Base-by-base conservation (phyloP, 2,797 vertebrate genomes). In the Chiloscyllium punctatum region DNA sequence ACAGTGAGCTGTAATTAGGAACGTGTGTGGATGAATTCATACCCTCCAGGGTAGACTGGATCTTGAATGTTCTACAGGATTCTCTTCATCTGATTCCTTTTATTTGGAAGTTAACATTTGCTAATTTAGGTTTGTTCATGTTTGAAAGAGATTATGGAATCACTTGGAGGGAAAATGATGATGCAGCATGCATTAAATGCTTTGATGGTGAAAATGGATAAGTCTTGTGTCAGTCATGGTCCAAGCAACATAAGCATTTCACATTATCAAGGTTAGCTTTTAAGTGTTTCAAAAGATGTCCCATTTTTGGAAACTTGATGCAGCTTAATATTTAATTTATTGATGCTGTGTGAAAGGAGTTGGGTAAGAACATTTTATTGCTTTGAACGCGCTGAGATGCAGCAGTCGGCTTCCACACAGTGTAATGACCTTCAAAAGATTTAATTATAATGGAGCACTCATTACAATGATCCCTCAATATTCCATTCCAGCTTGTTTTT, bases 381-480 rank as follows among this genome's bases (percentile, higher is more conserved):
- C 33, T 66, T 69, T 27, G 42, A 51, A 94, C 48, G 21, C 68
- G 11, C 37, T 51, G 27, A 94, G 69, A 74, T 33, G 69, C 42
- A 33, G 23, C 94, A 94, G 48, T 72, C 4, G 74, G 42, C 42
- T 21, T 51, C 48, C 48, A 74, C 42, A 18, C 27, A 18, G 42
- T 48, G 42, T 74, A 74, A 94, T 94, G 51, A 69, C 94, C 53
- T 94, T 94, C 94, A 74, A 25, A 7, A 33, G 23, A 42, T 69
- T 94, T 94, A 53, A 94, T 74, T 74, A 94, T 51, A 53, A 53
- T 51, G 68, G 68, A 15, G 51, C 27, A 51, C 68, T 90, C 53
- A n/a, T 90, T 90, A 71, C 37, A 48, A 48, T 94, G 37, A 42
- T 69, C 7, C 90, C 66, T 42, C 33, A 94, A 94, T 94, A 94